These are phyloP conservation scores for Antheraea yamamai DNA, from an alignment of 2,888 invertebrate species.

Conservation along the genomic window DNA sequence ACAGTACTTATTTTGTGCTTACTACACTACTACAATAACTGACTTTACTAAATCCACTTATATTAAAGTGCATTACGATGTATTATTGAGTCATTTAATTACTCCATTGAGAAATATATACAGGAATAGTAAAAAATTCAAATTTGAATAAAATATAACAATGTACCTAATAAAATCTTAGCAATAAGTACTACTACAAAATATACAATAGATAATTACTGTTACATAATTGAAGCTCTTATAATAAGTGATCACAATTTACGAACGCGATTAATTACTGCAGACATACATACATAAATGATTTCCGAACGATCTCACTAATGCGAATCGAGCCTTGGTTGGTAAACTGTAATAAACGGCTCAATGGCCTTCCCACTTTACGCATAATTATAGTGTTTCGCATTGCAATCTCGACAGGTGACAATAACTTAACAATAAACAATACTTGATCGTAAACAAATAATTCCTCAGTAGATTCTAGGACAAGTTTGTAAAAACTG, in stretches of 20 bases:
- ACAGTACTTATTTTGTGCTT: not conserved
- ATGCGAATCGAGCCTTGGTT: not conserved
- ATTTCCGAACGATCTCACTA: not conserved
- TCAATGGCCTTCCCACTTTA: not conserved
- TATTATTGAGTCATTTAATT: not conserved
- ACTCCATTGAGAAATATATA: too few relatives aligned
- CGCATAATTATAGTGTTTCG: not conserved
- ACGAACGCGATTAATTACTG: not conserved
- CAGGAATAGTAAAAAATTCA: too few relatives aligned
- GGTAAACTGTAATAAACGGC: not conserved
- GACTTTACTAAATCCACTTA: not conserved
- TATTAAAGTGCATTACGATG: not conserved
- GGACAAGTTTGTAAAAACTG: not conserved
- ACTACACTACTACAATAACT: not conserved
- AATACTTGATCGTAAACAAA: not conserved
- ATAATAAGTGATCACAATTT: not conserved
- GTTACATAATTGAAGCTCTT: not conserved
- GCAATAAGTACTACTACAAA: not conserved
- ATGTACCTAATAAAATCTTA: not conserved
- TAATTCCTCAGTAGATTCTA: not conserved
- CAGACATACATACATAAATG: not conserved
- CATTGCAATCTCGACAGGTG: not conserved
- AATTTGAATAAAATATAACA: too few relatives aligned
- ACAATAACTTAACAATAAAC: not conserved
- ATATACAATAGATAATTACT: not conserved